phyloP scores from a whole-genome alignment of 2,113 vertebrate species.

The Regulus satrapa region DNA sequence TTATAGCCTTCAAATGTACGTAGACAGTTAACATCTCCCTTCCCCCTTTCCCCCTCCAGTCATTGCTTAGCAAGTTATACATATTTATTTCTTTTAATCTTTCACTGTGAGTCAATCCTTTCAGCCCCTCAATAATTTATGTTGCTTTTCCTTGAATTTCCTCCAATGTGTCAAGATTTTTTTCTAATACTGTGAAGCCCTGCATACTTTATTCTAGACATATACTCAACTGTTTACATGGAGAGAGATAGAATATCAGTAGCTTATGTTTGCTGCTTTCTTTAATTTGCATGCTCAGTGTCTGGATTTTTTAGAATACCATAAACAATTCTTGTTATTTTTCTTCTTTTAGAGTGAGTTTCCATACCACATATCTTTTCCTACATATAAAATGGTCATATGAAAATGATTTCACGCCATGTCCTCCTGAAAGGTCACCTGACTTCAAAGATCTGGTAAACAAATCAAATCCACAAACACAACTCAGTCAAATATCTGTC shows the following conservation, averaged over 20 bases:
- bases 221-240: neutral
- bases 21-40: constrained; percentile 9
- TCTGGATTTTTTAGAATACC: neutral
- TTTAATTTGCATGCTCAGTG: neutral
- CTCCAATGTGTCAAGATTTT: constrained; percentile 25
- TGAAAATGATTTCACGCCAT: neutral
- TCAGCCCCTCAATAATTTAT: constrained; percentile 62
- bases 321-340: neutral
- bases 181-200: neutral
- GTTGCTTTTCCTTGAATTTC: constrained; percentile 55
- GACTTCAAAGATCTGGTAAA: neutral
- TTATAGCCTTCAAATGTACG: constrained; percentile 8
- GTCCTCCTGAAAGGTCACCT: neutral
- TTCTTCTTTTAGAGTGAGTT: neutral
- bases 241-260: neutral
- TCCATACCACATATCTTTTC: neutral
- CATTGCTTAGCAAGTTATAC: constrained; percentile 50
- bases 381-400: neutral
- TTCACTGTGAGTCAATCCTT: constrained; percentile 42
- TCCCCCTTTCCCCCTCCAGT: neutral
- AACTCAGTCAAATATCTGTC: neutral
- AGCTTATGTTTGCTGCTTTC: neutral
- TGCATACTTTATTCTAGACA: constrained; percentile 17
- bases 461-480: neutral
- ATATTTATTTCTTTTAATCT: constrained; percentile 71